phyloP scores from a whole-genome alignment of 2,888 invertebrate genomes.

The Lagria hirta region DNA sequence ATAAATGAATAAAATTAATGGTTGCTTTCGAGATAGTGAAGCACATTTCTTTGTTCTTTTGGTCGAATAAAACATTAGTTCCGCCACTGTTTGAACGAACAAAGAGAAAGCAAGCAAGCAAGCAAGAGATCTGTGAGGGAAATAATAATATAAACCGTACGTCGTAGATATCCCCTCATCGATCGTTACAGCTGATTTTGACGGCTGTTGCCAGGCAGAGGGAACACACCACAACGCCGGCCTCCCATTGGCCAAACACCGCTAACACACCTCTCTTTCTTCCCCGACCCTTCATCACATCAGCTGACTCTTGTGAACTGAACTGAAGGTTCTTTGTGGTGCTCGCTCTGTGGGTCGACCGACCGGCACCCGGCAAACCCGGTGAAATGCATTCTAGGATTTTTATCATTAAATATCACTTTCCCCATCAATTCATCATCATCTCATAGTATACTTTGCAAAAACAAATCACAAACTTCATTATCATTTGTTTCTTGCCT shows the following conservation, averaged over 20 bases:
- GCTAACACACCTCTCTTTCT: too few relatives aligned
- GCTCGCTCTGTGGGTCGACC: too few relatives aligned
- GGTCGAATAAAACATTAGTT: constrained; percentile 25
- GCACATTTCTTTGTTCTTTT: constrained; percentile 41
- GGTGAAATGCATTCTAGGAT: constrained; percentile 22
- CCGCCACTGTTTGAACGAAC: not conserved
- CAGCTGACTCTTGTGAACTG: constrained; percentile 42
- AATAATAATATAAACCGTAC: too few relatives aligned
- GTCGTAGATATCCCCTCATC: constrained; percentile 34
- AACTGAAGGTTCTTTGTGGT: constrained; percentile 44
- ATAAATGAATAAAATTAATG: too few relatives aligned
- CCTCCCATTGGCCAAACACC: constrained; percentile 41
- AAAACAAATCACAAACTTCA: too few relatives aligned
- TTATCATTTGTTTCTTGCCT: too few relatives aligned
- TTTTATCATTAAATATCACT: too few relatives aligned
- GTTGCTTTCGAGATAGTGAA: too few relatives aligned
- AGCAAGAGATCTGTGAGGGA: constrained; percentile 34
- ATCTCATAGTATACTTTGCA: too few relatives aligned
- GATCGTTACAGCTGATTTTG: constrained; percentile 54
- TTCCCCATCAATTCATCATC: too few relatives aligned
- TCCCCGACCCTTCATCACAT: constrained; percentile 43
- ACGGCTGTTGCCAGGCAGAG: constrained; percentile 53
- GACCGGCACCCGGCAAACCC: constrained; percentile 35
- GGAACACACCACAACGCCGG: constrained; percentile 37
- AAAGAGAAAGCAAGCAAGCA: not conserved